Conservation (phyloP, 2,888 invertebrate genomes). For the Drosophila ustulata region DNA sequence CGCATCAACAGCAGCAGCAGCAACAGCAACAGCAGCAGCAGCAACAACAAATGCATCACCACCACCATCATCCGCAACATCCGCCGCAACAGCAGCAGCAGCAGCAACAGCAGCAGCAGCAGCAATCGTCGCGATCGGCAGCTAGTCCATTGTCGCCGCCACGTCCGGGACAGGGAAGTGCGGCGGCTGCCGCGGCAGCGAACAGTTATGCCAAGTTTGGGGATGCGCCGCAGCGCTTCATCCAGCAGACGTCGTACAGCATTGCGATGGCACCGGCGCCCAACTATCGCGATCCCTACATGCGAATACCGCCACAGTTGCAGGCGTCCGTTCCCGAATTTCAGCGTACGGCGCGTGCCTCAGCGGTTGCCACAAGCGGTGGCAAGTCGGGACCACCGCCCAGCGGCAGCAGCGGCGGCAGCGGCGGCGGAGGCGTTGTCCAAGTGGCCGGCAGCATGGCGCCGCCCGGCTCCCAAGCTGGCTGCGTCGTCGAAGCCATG, state of each 20-base stretch:
- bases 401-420: constrained; percentile 21
- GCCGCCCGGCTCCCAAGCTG: constrained; percentile 63
- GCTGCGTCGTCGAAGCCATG: constrained; percentile 68
- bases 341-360: constrained; percentile 78
- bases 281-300: constrained; percentile 84
- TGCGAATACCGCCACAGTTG: constrained; percentile 82
- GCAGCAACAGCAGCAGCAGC: constrained; percentile 73
- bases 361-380: constrained; percentile 61
- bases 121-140: constrained; percentile 83
- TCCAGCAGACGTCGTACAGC: constrained; percentile 84
- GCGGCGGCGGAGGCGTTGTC: constrained; percentile 56
- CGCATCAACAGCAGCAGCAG: constrained; percentile 72
- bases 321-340: constrained; percentile 80
- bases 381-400: constrained; percentile 48
- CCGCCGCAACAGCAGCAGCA: constrained; percentile 74
- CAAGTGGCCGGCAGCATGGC: constrained; percentile 68
- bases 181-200: constrained; percentile 81
- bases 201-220: constrained; percentile 83
- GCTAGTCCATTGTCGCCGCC: constrained; percentile 85
- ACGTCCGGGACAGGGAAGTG: constrained; percentile 82
- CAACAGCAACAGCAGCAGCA: constrained; percentile 84
- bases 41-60: constrained; percentile 57
- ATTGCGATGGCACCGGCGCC: constrained; percentile 82
- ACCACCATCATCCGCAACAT: constrained; percentile 67
- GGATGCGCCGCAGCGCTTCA: constrained; percentile 84